A percentile compares a stretch with the other conserved stretches of the same genome.
Conservation (phyloP, 2,113 vertebrate species). For the Mesocricetus auratus region DNA sequence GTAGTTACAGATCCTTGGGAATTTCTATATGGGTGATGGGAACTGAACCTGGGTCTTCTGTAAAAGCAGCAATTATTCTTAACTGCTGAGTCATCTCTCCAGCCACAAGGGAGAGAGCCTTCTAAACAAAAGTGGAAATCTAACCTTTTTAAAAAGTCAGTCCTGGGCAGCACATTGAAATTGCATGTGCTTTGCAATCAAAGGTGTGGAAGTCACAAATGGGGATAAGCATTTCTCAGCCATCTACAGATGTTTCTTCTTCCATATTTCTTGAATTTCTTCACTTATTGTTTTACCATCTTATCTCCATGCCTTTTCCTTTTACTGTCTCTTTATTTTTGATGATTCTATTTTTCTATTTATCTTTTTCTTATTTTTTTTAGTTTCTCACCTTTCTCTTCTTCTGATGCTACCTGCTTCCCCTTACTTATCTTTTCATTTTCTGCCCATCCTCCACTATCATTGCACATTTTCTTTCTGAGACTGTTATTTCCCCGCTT, state of each 20-base stretch:
- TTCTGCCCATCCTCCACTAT: neutral
- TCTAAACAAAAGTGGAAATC: neutral
- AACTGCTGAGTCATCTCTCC: neutral
- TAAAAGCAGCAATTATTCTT: neutral
- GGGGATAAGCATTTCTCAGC: neutral
- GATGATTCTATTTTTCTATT: neutral
- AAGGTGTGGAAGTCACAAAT: neutral
- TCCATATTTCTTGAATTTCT: conserved; percentile 24
- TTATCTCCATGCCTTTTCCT: neutral
- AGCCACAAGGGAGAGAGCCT: neutral
- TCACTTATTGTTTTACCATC: neutral
- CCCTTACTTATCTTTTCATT: conserved; percentile 33
- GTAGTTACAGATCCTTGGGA: no score
- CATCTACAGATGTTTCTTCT: neutral
- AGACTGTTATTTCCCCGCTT: neutral
- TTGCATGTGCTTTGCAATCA: neutral
- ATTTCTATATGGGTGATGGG: neutral
- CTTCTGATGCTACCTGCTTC: conserved; percentile 4
- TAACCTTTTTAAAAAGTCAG: neutral
- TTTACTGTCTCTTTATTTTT: neutral
- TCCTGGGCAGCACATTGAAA: neutral
- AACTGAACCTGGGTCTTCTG: neutral
- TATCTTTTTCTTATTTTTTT: neutral
- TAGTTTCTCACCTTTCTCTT: conserved; percentile 27
- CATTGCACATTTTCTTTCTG: neutral